phyloP scores from a whole-genome alignment of 2,888 invertebrate species.

The Campaea margaritaria region DNA sequence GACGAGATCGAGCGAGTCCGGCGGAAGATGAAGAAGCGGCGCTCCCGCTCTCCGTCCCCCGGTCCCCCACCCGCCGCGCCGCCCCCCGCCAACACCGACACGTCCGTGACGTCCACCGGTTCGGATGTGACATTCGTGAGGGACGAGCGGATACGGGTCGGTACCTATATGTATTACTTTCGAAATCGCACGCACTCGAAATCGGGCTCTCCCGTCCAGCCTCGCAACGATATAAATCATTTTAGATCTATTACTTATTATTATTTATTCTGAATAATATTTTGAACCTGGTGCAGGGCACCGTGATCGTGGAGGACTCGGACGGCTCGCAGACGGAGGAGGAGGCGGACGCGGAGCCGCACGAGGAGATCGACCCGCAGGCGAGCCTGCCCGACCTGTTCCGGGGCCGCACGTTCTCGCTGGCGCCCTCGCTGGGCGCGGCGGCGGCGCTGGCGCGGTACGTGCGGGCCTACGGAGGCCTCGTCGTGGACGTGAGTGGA shows the following conservation, averaged over 20 bases:
- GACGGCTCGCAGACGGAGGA: conserved; percentile 12
- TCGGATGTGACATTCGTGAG: conserved; percentile 47
- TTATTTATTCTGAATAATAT: no score
- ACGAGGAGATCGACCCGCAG: conserved; percentile 20
- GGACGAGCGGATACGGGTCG: conserved; percentile 50
- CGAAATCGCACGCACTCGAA: no score
- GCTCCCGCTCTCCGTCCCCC: conserved; percentile 20
- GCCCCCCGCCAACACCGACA: conserved; percentile 36
- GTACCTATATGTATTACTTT: conserved; percentile 1
- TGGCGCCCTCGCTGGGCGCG: conserved; percentile 45
- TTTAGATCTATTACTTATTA: no score
- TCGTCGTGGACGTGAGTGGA: conserved; percentile 54
- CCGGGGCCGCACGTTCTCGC: conserved; percentile 74
- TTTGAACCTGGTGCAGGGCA: conserved; percentile 18
- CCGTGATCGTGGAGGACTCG: conserved; percentile 34
- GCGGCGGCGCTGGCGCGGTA: conserved; percentile 68
- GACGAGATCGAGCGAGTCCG: conserved; percentile 85
- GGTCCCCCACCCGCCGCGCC: conserved; percentile 6
- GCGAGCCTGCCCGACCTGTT: conserved; percentile 76
- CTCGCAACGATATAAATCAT: no score
- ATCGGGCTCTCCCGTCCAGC: no score
- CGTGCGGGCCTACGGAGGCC: conserved; percentile 87
- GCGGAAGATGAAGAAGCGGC: conserved; percentile 52
- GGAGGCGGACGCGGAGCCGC: conserved; percentile 27
- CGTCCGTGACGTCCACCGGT: no score